These are phyloP conservation scores for Cistogaster globosa DNA, from an alignment of 2,888 invertebrate species.

Conservation along the genomic window DNA sequence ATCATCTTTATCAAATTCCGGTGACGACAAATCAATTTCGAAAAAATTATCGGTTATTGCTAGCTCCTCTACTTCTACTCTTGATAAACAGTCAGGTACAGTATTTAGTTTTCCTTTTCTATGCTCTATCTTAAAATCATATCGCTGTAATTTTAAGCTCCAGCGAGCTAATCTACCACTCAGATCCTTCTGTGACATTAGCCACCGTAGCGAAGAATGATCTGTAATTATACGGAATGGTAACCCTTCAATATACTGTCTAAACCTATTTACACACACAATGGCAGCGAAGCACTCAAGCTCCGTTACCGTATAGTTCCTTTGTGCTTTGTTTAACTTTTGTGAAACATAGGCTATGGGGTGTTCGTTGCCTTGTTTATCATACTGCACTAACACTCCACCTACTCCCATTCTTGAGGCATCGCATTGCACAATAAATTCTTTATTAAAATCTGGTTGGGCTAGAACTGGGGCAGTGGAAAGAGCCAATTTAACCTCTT, in stretches of 20 bases:
- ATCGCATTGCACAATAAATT: constrained; percentile 1
- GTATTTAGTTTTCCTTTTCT: not conserved
- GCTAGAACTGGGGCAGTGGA: not conserved
- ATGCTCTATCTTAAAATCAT: no score
- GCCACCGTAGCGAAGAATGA: constrained; percentile 18
- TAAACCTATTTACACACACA: constrained; percentile 1
- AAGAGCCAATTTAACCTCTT: not conserved
- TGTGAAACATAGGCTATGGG: constrained; percentile 26
- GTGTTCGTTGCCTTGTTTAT: not conserved
- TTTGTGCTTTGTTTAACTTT: constrained; percentile 23
- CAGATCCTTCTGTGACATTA: not conserved
- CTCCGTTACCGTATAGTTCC: not conserved
- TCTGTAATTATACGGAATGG: constrained; percentile 25
- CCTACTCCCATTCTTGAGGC: not conserved
- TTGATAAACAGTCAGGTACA: not conserved
- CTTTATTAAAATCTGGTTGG: not conserved
- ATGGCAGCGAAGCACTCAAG: constrained; percentile 30
- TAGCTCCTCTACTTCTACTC: not conserved
- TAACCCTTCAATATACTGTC: constrained; percentile 23
- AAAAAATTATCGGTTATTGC: no score
- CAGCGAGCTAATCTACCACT: no score
- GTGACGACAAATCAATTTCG: not conserved
- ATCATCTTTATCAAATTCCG: not conserved
- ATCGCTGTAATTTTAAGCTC: no score
- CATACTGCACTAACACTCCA: not conserved